Percentiles rank a stretch among this genome's conserved stretches.
Conservation (phyloP, 2,113 vertebrate species). For the Corythaixoides concolor region DNA sequence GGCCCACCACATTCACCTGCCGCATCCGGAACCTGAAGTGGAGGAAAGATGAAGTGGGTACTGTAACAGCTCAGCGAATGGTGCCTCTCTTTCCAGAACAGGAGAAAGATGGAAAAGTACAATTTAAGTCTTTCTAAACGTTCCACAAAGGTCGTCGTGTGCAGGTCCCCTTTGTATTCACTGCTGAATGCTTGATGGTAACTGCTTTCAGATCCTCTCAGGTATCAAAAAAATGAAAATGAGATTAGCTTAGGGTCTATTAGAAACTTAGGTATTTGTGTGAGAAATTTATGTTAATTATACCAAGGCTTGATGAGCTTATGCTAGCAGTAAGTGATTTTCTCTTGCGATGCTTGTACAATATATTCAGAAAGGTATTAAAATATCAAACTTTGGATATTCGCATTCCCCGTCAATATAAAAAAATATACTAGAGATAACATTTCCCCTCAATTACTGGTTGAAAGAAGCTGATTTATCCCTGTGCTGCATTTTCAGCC, state of each 20-base stretch:
- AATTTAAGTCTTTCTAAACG: neutral
- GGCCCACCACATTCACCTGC: conserved; percentile 90
- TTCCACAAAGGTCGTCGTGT: neutral
- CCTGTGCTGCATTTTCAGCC: conserved; percentile 28
- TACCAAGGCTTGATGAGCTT: conserved; percentile 58
- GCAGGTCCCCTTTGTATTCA: neutral
- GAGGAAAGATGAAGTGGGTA: rapidly evolving
- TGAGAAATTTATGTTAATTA: conserved; percentile 65
- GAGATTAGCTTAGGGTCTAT: conserved; percentile 48
- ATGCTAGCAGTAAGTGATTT: conserved; percentile 60
- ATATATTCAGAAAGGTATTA: conserved; percentile 59
- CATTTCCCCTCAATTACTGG: conserved; percentile 57
- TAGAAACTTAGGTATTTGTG: conserved; percentile 58
- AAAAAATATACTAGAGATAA: conserved; percentile 56
- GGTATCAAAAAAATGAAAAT: neutral
- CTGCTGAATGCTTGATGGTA: neutral
- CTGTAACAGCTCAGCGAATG: rapidly evolving
- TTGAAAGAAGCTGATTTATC: conserved; percentile 57
- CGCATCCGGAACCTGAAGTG: conserved; percentile 86
- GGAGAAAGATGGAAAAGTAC: neutral
- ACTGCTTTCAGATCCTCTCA: neutral
- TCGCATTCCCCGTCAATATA: conserved; percentile 55
- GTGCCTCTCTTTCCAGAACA: neutral
- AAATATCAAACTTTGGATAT: conserved; percentile 46
- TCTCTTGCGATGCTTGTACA: conserved; percentile 15